Base-by-base conservation (phyloP, 2,113 vertebrate species). In the Micromys minutus region DNA sequence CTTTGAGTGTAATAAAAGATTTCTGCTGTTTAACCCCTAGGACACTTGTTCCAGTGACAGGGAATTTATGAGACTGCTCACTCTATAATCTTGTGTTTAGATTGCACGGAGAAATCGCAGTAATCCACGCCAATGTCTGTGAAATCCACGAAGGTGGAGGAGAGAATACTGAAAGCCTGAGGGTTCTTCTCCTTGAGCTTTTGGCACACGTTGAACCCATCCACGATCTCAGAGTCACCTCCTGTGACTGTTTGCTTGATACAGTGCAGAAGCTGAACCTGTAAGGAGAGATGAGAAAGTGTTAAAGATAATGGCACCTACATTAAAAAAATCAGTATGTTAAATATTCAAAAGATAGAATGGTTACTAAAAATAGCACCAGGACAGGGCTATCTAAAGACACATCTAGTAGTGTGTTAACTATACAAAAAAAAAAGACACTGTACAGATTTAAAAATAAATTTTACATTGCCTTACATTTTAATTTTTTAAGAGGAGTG, bases 231-330 rank as follows among this genome's bases (percentile, higher is more conserved):
- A 39, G 99, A 99, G 90, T 99, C 99, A 0, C 99, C 99, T 57
- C 99, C 99, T 29, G 98, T 93, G 76, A 96, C 94, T 0, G 99
- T 99, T 98, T 99, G 99, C 75, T 98, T 98, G 98, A 99, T 98
- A 92, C 99, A 99, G 50, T 99, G 99, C 88, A 99, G 98, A 69
- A 99, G 98, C 93, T 99, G 99, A 93, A 99, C 99, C 99, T 99
- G 95, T 50, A 89, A 97, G 94, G 95, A 42, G 22, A 63, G 95
- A 91, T 22, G 59, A 93, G 17, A 92, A 59, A 3, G 39, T 45
- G 57, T 81, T 86, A 36, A 79, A 87, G 92, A 85, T n/a, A 50
- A 47, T 19, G 12, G 2, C 24, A 52, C 2, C 77, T 39, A 85
- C 11, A 36, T 36, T 34, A 34, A 24, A 69, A 63, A 63, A 52